These are phyloP conservation scores for Agrochola circellaris DNA, from an alignment of 2,888 invertebrate species.

Conservation along the genomic window DNA sequence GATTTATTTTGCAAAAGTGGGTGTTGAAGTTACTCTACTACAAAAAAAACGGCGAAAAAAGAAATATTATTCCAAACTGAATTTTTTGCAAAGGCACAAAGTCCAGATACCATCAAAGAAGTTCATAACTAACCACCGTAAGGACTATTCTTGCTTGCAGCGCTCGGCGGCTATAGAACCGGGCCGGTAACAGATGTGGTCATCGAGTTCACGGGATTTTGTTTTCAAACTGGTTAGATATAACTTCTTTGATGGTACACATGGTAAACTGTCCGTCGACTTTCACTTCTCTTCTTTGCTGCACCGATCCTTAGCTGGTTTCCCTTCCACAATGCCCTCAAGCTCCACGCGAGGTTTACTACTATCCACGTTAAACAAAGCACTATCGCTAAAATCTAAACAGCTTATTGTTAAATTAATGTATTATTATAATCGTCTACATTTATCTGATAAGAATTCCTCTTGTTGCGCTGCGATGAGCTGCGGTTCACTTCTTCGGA, in stretches of 20 bases:
- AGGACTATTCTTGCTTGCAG: too few relatives aligned
- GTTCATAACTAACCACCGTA: too few relatives aligned
- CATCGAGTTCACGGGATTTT: too few relatives aligned
- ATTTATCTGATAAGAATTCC: conserved; percentile 56
- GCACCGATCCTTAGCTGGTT: background rate
- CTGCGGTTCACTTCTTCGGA: conserved; percentile 45
- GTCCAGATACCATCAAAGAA: too few relatives aligned
- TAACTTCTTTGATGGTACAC: background rate
- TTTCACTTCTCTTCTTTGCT: background rate
- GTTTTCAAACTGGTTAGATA: too few relatives aligned
- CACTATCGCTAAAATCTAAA: conserved; percentile 36
- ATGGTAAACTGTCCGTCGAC: too few relatives aligned
- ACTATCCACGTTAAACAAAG: conserved; percentile 56
- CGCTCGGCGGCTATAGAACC: too few relatives aligned
- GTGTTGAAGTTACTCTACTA: background rate
- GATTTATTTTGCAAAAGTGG: background rate
- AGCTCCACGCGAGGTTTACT: background rate
- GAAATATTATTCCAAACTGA: background rate
- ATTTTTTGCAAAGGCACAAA: background rate
- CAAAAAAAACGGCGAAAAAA: background rate
- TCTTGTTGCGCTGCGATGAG: conserved; percentile 34
- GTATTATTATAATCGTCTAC: conserved; percentile 49
- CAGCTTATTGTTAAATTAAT: conserved; percentile 55
- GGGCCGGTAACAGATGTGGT: too few relatives aligned
- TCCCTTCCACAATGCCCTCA: background rate